Conservation (phyloP, 1,140 invertebrate species). For the Thrips palmi region DNA sequence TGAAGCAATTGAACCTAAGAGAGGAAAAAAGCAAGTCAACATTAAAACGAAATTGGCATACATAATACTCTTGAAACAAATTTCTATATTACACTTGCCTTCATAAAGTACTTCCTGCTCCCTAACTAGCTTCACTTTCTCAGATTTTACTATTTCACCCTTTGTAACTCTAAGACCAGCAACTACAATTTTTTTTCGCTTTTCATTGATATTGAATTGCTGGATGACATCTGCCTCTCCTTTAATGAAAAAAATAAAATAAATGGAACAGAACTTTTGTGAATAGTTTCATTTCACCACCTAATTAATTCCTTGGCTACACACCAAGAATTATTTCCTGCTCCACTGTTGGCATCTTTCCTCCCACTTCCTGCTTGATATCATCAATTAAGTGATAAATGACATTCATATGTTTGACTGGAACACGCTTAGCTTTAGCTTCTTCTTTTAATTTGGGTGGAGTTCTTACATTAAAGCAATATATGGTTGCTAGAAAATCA, state of each 20-base stretch:
- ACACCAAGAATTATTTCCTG: conserved; percentile 59
- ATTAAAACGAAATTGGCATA: background rate
- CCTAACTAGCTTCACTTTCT: conserved; percentile 48
- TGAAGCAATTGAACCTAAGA: conserved; percentile 48
- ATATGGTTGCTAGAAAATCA: conserved; percentile 48
- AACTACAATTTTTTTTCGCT: conserved; percentile 59
- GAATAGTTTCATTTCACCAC: conserved; percentile 2
- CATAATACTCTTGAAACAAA: conserved; percentile 2
- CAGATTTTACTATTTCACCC: conserved; percentile 52
- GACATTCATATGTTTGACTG: conserved; percentile 55
- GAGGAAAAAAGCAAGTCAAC: conserved; percentile 11
- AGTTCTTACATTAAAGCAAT: conserved; percentile 62
- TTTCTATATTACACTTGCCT: conserved; percentile 31
- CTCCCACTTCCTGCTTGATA: conserved; percentile 59
- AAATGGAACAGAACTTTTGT: conserved; percentile 9
- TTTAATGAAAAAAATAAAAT: conserved; percentile 20
- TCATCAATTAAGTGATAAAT: conserved; percentile 87
- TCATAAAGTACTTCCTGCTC: conserved; percentile 48
- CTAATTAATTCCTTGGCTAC: conserved; percentile 8
- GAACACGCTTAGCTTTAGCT: conserved; percentile 33
- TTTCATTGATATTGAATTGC: conserved; percentile 62
- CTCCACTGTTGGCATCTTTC: conserved; percentile 44
- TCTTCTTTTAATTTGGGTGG: conserved; percentile 27
- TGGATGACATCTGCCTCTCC: conserved; percentile 77
- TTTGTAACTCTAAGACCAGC: conserved; percentile 74